Percentiles rank a stretch among this genome's conserved stretches.
phyloP scores from a whole-genome alignment of 2,888 invertebrate genomes.

The Schrankia costaestrigalis region DNA sequence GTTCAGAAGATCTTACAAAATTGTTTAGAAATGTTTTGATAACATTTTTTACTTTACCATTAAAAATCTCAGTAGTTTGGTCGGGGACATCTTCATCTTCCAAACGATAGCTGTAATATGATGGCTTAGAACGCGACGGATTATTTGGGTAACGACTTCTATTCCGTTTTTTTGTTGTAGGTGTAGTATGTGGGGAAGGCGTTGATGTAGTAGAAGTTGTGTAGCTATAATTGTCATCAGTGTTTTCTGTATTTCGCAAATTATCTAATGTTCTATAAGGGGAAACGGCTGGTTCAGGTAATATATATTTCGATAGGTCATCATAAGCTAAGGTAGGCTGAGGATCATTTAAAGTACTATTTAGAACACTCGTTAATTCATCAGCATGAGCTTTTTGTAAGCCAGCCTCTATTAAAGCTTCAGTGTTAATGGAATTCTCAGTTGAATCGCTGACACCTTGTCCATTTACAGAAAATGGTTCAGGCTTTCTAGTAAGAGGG shows the following conservation, averaged over 20 bases:
- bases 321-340: slow-evolving; percentile 27
- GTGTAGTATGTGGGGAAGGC: slow-evolving; percentile 26
- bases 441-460: slow-evolving; percentile 39
- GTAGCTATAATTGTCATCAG: slow-evolving; percentile 36
- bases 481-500: slow-evolving; percentile 57
- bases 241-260: slow-evolving; percentile 47
- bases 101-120: slow-evolving; percentile 64
- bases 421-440: slow-evolving; percentile 49
- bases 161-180: slow-evolving; percentile 30
- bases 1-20: slow-evolving; percentile 42
- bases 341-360: slow-evolving; percentile 28
- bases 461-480: slow-evolving; percentile 41
- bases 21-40: slow-evolving; percentile 65
- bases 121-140: slow-evolving; percentile 45
- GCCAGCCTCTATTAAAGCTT: slow-evolving; percentile 42
- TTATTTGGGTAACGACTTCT: slow-evolving; percentile 28
- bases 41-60: slow-evolving; percentile 61
- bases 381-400: slow-evolving; percentile 35
- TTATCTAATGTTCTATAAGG: slow-evolving; percentile 77
- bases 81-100: slow-evolving; percentile 60
- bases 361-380: slow-evolving; percentile 19
- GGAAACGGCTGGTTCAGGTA: slow-evolving; percentile 70
- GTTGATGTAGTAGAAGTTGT: slow-evolving; percentile 3
- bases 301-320: slow-evolving; percentile 34
- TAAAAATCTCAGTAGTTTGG: slow-evolving; percentile 69